Percentiles rank a stretch among this genome's conserved stretches.
These are phyloP conservation scores for Seira musarum DNA, from an alignment of 2,888 invertebrate species.

Conservation along the genomic window DNA sequence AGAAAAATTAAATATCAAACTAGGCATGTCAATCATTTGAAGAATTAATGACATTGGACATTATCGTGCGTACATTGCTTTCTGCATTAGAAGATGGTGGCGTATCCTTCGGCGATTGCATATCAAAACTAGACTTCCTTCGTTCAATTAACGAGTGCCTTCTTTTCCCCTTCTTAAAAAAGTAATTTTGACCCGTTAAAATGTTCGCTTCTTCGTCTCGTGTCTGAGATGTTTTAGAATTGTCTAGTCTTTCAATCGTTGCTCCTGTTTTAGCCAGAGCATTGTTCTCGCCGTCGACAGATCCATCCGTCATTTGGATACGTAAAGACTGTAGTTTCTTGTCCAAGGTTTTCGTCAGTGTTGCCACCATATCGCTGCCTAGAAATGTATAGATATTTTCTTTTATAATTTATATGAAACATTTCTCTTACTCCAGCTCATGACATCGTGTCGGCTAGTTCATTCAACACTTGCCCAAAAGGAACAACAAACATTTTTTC, in stretches of 20 bases:
- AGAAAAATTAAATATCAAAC: slow-evolving; percentile 20
- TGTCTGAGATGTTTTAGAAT: neutral
- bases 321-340: slow-evolving; percentile 84
- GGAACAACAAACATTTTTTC: too few relatives aligned
- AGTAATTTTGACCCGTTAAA: slow-evolving; percentile 20
- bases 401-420: neutral
- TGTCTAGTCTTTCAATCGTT: neutral
- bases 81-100: slow-evolving; percentile 16
- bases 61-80: slow-evolving; percentile 24
- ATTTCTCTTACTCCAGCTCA: neutral
- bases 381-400: slow-evolving; percentile 63
- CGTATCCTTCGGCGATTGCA: neutral
- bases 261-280: neutral
- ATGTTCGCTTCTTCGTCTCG: slow-evolving; percentile 20
- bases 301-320: slow-evolving; percentile 71
- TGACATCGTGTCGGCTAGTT: neutral
- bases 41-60: neutral
- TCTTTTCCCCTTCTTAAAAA: slow-evolving; percentile 52
- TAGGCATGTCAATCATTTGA: neutral
- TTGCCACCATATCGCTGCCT: slow-evolving; percentile 89
- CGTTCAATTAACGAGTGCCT: slow-evolving; percentile 66
- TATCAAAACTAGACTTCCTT: slow-evolving; percentile 49
- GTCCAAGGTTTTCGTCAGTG: slow-evolving; percentile 88
- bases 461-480: too few relatives aligned
- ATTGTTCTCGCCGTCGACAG: slow-evolving; percentile 8